phyloP scores from a whole-genome alignment of 2,888 invertebrate species.

The Dryobotodes eremita region DNA sequence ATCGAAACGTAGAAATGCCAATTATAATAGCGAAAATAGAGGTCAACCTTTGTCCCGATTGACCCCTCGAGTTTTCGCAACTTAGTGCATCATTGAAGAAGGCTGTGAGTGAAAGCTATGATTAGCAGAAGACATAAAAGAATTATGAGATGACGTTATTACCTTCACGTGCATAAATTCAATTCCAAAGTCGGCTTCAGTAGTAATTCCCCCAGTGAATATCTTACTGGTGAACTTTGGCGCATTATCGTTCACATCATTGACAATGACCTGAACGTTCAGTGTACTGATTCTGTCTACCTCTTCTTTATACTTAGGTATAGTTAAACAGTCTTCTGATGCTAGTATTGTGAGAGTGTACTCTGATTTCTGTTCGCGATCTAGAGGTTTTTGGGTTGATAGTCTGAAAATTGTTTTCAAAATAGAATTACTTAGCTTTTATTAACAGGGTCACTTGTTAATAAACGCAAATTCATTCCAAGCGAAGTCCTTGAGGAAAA shows the following conservation, averaged over 20 bases:
- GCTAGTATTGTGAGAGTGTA: slow-evolving; percentile 95
- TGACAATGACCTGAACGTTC: slow-evolving; percentile 93
- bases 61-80: too few relatives aligned
- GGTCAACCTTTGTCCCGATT: background rate
- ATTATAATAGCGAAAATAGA: background rate
- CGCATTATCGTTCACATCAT: slow-evolving; percentile 97
- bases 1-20: background rate
- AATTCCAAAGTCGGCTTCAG: slow-evolving; percentile 97
- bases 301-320: slow-evolving; percentile 90
- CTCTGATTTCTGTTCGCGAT: slow-evolving; percentile 93
- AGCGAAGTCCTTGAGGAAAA: too few relatives aligned
- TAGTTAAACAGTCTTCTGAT: slow-evolving; percentile 94
- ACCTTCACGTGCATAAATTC: slow-evolving; percentile 96
- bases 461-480: too few relatives aligned
- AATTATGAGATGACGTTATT: slow-evolving; percentile 33
- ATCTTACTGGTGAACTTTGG: slow-evolving; percentile 95
- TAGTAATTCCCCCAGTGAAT: slow-evolving; percentile 98
- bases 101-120: background rate
- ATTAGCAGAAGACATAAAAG: background rate
- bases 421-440: too few relatives aligned
- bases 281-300: slow-evolving; percentile 93
- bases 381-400: slow-evolving; percentile 90
- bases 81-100: background rate
- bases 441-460: too few relatives aligned
- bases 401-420: slow-evolving; percentile 72